Base-by-base conservation (phyloP, 1,140 invertebrate genomes). In the Amphibalanus amphitrite region DNA sequence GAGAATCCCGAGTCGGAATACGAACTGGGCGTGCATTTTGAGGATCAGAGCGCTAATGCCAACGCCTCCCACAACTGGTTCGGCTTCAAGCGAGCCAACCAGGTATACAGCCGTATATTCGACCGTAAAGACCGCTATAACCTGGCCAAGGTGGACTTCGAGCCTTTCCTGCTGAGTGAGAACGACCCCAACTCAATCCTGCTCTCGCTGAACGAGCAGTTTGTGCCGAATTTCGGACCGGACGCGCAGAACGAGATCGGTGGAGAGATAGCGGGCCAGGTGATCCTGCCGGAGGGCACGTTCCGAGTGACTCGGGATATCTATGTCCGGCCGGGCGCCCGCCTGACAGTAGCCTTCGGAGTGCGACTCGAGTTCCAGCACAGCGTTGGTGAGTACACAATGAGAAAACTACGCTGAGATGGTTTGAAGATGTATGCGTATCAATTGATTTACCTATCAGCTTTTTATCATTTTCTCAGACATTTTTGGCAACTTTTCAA, bases 1-100 rank as follows among this genome's bases (percentile, higher is more conserved):
- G 86, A 93, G 71, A 99, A 99, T 82, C 88, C 87, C 0, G 86
- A 90, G 69, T 93, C 93, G 25, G 86, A 84, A 70, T 98, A 91
- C 78, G 96, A 99, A 83, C 89, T 99, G 69, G 94, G 93, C 0
- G 95, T 93, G 1, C 95, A 98, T 78, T 82, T 98, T 1, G 88
- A 91, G 76, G 94, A 97, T 79, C 95, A 97, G 77, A 95, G 92
- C 75, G 89, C 91, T 80, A 82, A 87, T n/a, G 90, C 99, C 15
- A 92, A 97, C 79, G 95, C 92, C 74, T 91, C 91, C 8, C 90
- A 86, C 76, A 99, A 99, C 78, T 99, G 93, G 90, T 85, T 98
- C 73, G 93, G 94, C n/a, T 88, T 83, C 76, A 83, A 83, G 1
- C 85, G 89, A 73, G 91, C 93, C 78, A 84, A 86, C 69, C 84